phyloP scores from a whole-genome alignment of 2,888 invertebrate genomes.

The Lepidocyrtinus sp. region DNA sequence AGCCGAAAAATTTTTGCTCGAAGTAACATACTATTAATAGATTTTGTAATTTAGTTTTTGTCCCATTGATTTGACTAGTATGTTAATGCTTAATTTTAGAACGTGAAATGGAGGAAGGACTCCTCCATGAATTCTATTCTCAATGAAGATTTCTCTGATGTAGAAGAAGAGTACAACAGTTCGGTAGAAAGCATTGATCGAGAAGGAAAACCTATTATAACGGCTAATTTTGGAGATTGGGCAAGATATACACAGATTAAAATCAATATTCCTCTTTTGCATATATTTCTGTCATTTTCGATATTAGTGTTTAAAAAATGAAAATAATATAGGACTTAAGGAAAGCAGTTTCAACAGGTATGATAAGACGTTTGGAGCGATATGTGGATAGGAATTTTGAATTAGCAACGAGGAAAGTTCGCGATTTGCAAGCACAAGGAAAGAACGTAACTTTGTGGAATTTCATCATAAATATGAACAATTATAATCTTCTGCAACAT shows the following conservation, averaged over 20 bases:
- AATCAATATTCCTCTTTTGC: too few relatives aligned
- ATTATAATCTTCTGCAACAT: constrained; percentile 44
- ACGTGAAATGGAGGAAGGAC: too few relatives aligned
- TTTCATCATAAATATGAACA: constrained; percentile 51
- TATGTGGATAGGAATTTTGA: constrained; percentile 39
- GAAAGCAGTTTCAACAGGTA: too few relatives aligned
- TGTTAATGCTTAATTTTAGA: too few relatives aligned
- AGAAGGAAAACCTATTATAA: constrained; percentile 33
- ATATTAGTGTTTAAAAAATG: neutral
- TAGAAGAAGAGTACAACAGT: constrained; percentile 2
- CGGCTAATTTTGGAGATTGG: neutral
- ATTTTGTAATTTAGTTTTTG: neutral
- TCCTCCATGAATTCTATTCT: too few relatives aligned
- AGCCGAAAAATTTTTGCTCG: constrained; percentile 21
- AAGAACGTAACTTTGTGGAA: constrained; percentile 34
- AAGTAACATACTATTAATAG: constrained; percentile 6
- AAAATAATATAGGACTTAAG: neutral
- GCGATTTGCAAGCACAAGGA: constrained; percentile 29
- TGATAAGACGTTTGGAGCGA: too few relatives aligned
- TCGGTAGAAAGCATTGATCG: constrained; percentile 24
- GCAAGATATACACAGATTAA: neutral
- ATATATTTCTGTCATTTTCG: neutral
- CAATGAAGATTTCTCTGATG: constrained; percentile 15
- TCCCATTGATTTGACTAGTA: neutral
- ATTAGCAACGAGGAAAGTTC: constrained; percentile 23